Conservation (phyloP, 2,888 invertebrate genomes). For the Fragum fragum region DNA sequence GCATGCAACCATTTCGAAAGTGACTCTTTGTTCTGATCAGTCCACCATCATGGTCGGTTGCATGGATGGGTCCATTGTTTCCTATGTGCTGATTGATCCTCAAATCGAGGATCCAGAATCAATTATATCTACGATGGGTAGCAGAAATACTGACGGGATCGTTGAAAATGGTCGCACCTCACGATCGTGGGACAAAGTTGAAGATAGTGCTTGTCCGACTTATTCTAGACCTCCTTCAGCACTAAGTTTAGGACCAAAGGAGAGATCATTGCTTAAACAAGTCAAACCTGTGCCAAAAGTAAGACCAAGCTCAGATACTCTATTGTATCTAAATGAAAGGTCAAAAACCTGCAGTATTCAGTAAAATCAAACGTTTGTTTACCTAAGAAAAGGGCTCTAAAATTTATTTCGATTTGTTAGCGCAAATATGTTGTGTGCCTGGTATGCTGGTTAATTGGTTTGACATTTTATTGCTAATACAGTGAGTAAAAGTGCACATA, state of each 20-base stretch:
- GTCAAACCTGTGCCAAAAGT: constrained; percentile 75
- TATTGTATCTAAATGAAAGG: constrained; percentile 72
- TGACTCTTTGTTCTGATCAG: constrained; percentile 81
- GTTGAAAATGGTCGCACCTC: constrained; percentile 55
- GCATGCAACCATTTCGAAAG: constrained; percentile 78
- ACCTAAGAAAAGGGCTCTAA: too few relatives aligned
- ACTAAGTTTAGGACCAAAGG: constrained; percentile 69
- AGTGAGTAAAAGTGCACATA: too few relatives aligned
- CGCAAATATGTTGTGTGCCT: too few relatives aligned
- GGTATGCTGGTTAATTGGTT: too few relatives aligned
- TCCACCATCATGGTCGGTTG: constrained; percentile 84
- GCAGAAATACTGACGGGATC: constrained; percentile 58
- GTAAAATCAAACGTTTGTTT: constrained; percentile 50
- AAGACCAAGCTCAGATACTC: constrained; percentile 79
- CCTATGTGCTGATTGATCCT: constrained; percentile 83
- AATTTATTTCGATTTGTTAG: too few relatives aligned
- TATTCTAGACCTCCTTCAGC: constrained; percentile 83
- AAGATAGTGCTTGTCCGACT: constrained; percentile 66
- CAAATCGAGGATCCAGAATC: constrained; percentile 59
- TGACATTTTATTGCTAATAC: too few relatives aligned
- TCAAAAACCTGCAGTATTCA: constrained; percentile 79
- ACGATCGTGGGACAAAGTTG: constrained; percentile 82
- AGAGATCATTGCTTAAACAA: constrained; percentile 76
- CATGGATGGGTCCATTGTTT: constrained; percentile 82
- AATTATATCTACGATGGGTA: constrained; percentile 61